Evolutionary conservation across 2,113 vertebrate species (phyloP), one percentile per base, ranked within the genome.

Genomic region (Ifrita kowaldi): DNA sequence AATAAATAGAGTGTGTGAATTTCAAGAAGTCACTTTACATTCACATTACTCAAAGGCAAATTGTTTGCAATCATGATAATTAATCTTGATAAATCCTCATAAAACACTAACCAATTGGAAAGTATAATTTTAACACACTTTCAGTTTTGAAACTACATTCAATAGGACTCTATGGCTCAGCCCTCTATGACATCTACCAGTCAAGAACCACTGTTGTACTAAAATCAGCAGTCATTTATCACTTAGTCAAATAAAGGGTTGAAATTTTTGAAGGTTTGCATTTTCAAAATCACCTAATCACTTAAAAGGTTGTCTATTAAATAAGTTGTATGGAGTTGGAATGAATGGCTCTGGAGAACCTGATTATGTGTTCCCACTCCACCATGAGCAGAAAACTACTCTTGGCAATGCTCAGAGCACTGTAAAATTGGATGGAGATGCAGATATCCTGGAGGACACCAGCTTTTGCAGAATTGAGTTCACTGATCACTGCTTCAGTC

Each of bases 1-100:
- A 67, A 85, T 85, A 87, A 63, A 87, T 90, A 88, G 46, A 76
- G 83, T 89, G 77, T 81, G 90, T 70, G 94, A 80, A 78, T 79
- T 95, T 97, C 81, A 68, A 77, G 57, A 91, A 92, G 91, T 89
- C 81, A 67, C 59, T 94, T 84, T 64, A 74, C 65, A 62, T 89
- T 95, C 64, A 77, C 2, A 0, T 64, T 77, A 67, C 91, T 96
- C 63, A 78, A 85, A 94, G 84, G 35, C 52, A 83, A 97, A 88
- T 93, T 94, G 56, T 94, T 97, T 97, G 84, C 89, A 87, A 80
- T 95, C 71, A 33, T 32, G 50, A 84, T 75, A 90, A 95, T 96
- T 94, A 96, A 87, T 96, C 92, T 91, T 74, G 37, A 65, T 74
- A 75, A 95, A 60, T 63, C 63, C 65, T 94, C 50, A 74, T 94